Evolutionary conservation across 2,797 vertebrate species (phyloP).

Genomic region (Hozukius guyotensis): DNA sequence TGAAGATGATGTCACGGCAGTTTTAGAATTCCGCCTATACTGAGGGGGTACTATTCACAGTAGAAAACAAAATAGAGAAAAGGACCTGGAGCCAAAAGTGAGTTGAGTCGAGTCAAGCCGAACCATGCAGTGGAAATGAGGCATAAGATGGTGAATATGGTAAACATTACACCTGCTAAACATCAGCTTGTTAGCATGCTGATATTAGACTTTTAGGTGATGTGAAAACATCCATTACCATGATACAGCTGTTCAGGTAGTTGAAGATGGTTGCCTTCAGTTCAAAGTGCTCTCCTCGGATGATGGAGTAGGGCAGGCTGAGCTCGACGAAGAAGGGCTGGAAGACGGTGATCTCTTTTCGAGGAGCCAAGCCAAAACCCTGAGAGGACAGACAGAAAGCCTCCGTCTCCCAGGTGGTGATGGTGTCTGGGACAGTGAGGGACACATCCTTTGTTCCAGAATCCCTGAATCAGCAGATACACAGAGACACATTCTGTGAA

Average conservation of each 20-base stretch:
- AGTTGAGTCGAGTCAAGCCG: not conserved
- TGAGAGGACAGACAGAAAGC: conserved; percentile 75
- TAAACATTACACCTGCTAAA: not conserved
- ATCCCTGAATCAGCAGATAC: conserved; percentile 58
- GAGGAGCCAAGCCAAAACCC: conserved; percentile 83
- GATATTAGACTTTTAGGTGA: not conserved
- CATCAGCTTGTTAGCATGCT: not conserved
- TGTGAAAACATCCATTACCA: conserved; percentile 65
- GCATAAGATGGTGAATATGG: too few species aligned
- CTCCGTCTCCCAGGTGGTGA: conserved; percentile 83
- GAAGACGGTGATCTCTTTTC: conserved; percentile 76
- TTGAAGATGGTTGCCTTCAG: conserved; percentile 83
- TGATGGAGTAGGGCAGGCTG: conserved; percentile 83
- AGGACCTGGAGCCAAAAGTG: not conserved
- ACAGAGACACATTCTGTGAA: not conserved
- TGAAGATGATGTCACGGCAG: too few species aligned
- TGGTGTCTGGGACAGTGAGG: conserved; percentile 79
- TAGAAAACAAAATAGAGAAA: not conserved
- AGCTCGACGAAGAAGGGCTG: conserved; percentile 87
- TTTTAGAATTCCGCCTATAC: too few species aligned
- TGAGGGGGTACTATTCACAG: too few species aligned
- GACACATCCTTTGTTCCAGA: conserved; percentile 61
- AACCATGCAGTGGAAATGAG: not conserved
- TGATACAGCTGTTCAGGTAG: conserved; percentile 81
- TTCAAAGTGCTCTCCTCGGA: conserved; percentile 83